Base-by-base conservation (phyloP, 2,797 vertebrate genomes). In the Cichlasoma orientale region DNA sequence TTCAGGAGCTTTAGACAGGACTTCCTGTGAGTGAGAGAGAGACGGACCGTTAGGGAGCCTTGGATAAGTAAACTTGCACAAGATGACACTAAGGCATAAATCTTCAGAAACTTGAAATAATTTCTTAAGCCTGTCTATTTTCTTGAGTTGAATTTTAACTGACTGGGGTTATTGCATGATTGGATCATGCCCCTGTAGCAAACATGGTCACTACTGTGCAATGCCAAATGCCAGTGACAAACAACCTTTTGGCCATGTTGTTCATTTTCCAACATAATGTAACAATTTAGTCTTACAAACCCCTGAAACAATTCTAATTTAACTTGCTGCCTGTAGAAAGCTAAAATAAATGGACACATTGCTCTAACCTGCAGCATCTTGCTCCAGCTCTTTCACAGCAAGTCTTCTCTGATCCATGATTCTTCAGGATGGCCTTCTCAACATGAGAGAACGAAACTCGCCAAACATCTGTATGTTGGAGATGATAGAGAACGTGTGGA, bases 371-470 rank as follows among this genome's bases (percentile, higher is more conserved):
- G 95, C 95, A 97, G 87, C 97, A 98, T 57, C 74, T 93, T 0
- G 0, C 3, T 13, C 85, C 85, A 0, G 0, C n/a, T 53, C 0
- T 23, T 78, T 96, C 95, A 85, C 95, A 96, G 85, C 95, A 97
- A 2, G 91, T 97, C 92, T 96, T 97, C 12, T 72, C 18, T 1
- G 92, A 83, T 36, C 97, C 97, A 5, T 97, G 96, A 77, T 95
- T 94, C 21, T 54, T 92, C 61, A 97, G n/a, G 79, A 96, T 95
- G 14, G 1, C 0, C 82, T 96, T 97, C 91, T 97, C 95, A 79
- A 95, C 74, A 13, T 96, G 90, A 74, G 95, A 97, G 78, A 97
- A 97, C 12, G 95, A 97, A n/a, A 97, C 86, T 41, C 95, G 91
- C 95, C 95, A 96, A 58, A 44, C 77, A 75, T 97, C 92, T 95